These are phyloP conservation scores for Machimus rusticus DNA, from an alignment of 2,888 invertebrate genomes.

Conservation along the genomic window DNA sequence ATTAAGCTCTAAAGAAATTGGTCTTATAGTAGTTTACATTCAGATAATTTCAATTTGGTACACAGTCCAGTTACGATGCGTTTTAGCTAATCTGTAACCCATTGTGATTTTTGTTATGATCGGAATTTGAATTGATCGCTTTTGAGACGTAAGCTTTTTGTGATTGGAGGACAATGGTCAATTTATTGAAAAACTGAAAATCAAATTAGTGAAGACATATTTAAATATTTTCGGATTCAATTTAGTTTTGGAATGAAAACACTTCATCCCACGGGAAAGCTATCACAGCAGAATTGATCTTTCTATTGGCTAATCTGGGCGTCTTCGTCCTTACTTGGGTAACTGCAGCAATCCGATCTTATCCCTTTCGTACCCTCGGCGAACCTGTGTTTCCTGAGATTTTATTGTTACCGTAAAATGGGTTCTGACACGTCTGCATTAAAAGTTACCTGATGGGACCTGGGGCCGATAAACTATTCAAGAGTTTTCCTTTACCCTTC, in stretches of 20 bases:
- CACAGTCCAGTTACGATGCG: no score
- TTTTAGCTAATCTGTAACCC: no score
- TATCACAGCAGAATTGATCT: not conserved
- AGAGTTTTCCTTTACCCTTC: not conserved
- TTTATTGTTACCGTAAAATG: not conserved
- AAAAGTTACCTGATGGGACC: not conserved
- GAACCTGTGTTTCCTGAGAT: not conserved
- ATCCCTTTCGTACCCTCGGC: not conserved
- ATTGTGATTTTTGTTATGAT: no score
- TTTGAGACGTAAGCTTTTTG: no score
- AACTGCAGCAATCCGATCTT: not conserved
- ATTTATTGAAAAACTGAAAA: not conserved
- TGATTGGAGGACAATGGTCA: not conserved
- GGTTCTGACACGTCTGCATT: not conserved
- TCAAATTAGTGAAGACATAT: not conserved
- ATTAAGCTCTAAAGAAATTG: no score
- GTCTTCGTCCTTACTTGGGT: not conserved
- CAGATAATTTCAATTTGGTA: no score
- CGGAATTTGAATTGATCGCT: no score
- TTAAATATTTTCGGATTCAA: not conserved
- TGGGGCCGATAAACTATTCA: not conserved
- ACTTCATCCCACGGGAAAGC: not conserved
- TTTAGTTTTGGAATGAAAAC: not conserved
- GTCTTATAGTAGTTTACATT: no score
- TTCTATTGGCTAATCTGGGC: not conserved